Conservation (phyloP, 2,113 vertebrate species). For the Scophthalmus maximus region DNA sequence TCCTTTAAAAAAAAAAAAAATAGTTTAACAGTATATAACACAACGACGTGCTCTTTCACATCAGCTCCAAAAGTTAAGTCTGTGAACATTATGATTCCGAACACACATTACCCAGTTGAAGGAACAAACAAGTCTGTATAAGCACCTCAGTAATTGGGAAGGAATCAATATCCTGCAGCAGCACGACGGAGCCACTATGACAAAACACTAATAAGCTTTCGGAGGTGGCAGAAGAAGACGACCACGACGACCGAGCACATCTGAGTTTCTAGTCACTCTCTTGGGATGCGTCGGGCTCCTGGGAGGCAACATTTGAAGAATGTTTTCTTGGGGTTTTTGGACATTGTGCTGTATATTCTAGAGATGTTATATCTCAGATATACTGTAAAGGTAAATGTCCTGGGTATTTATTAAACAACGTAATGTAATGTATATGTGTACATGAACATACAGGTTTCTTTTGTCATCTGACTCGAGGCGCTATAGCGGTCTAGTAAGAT, state of each 20-base stretch:
- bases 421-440: not conserved
- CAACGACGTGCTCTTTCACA: not conserved
- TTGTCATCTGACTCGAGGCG: constrained; percentile 13
- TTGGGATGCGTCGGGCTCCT: constrained; percentile 39
- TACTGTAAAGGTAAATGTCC: constrained; percentile 16
- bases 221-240: constrained; percentile 35
- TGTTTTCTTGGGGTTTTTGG: not conserved
- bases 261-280: constrained; percentile 47
- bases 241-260: not conserved
- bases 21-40: not conserved
- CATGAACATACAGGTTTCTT: constrained; percentile 12
- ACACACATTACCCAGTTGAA: constrained; percentile 51
- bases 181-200: constrained; percentile 54
- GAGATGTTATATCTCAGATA: constrained; percentile 18
- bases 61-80: constrained; percentile 14
- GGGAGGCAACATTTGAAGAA: constrained; percentile 36
- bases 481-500: constrained; percentile 22
- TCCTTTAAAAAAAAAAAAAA: too few species aligned
- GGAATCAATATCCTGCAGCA: constrained; percentile 68
- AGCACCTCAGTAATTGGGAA: constrained; percentile 64
- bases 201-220: constrained; percentile 71
- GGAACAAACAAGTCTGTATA: constrained; percentile 62
- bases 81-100: constrained; percentile 54
- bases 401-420: not conserved
- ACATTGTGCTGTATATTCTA: constrained; percentile 5